phyloP scores from a whole-genome alignment of 2,113 vertebrate species.

The Oophaga pumilio region DNA sequence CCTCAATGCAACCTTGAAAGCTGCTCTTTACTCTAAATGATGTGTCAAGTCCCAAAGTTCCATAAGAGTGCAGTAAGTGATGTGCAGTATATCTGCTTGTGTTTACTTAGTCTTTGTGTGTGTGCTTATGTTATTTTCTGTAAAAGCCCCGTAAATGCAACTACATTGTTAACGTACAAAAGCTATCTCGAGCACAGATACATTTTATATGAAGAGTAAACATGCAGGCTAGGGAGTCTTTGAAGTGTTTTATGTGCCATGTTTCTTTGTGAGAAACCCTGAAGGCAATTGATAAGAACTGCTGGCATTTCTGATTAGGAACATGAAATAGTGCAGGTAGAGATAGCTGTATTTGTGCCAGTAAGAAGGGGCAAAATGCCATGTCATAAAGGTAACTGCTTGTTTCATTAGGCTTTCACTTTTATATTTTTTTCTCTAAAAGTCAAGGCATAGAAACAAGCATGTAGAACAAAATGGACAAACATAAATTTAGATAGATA shows the following conservation, averaged over 20 bases:
- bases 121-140: background rate
- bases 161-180: constrained; percentile 46
- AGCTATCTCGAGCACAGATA: constrained; percentile 42
- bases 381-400: constrained; percentile 18
- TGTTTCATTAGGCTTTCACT: constrained; percentile 10
- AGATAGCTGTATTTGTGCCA: constrained; percentile 4
- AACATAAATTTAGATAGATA: background rate
- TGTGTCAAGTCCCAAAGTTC: too few species aligned
- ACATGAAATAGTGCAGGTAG: constrained; percentile 45
- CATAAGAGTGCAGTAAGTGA: too few species aligned
- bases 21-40: too few species aligned
- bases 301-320: constrained; percentile 55
- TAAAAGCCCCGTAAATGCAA: background rate
- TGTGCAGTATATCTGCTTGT: background rate
- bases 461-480: background rate
- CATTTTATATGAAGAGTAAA: constrained; percentile 51
- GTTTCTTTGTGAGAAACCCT: constrained; percentile 51
- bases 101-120: background rate
- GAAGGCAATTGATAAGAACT: constrained; percentile 55
- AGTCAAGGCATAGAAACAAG: background rate
- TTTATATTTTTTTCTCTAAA: background rate
- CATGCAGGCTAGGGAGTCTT: constrained; percentile 31
- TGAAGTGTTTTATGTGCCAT: constrained; percentile 52
- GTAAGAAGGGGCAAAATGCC: constrained; percentile 43
- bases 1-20: too few species aligned